A percentile compares a stretch with the other conserved stretches of the same genome.
phyloP scores from a whole-genome alignment of 2,888 invertebrate species.

The Ptilodon capucinus region DNA sequence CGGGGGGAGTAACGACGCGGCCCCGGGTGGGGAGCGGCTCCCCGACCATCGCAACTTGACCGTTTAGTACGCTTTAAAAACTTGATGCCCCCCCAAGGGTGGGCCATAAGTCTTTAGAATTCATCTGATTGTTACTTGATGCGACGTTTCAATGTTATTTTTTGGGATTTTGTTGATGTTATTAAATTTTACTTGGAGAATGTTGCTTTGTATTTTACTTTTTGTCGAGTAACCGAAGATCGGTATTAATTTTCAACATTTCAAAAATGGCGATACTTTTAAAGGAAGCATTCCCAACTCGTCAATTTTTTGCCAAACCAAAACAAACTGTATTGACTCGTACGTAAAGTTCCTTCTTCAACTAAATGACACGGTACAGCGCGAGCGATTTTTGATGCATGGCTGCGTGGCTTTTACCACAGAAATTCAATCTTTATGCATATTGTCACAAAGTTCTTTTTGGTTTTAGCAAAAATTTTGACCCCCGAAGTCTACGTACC shows the following conservation, averaged over 20 bases:
- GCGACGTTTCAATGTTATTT: conserved; percentile 9
- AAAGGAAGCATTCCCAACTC: too few relatives aligned
- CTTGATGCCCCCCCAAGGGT: conserved; percentile 32
- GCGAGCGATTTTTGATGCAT: too few relatives aligned
- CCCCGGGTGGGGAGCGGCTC: conserved; percentile 14
- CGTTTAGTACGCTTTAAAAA: conserved; percentile 41
- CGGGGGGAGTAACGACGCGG: conserved; percentile 17
- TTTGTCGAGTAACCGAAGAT: not conserved
- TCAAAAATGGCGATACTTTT: too few relatives aligned
- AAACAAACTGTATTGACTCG: too few relatives aligned
- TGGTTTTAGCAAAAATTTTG: too few relatives aligned
- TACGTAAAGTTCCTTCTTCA: too few relatives aligned
- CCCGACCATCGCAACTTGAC: conserved; percentile 25
- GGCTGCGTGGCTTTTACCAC: too few relatives aligned
- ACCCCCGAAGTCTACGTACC: too few relatives aligned
- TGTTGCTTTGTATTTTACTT: not conserved
- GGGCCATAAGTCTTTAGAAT: conserved; percentile 33
- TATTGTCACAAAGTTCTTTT: too few relatives aligned
- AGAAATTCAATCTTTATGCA: too few relatives aligned
- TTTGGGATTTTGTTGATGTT: conserved; percentile 6
- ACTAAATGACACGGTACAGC: too few relatives aligned
- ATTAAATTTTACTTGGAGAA: not conserved
- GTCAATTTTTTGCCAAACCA: too few relatives aligned
- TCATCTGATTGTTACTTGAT: conserved; percentile 32
- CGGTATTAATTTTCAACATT: not conserved